Base-by-base conservation (phyloP, 2,797 vertebrate species). In the Anas georgica region DNA sequence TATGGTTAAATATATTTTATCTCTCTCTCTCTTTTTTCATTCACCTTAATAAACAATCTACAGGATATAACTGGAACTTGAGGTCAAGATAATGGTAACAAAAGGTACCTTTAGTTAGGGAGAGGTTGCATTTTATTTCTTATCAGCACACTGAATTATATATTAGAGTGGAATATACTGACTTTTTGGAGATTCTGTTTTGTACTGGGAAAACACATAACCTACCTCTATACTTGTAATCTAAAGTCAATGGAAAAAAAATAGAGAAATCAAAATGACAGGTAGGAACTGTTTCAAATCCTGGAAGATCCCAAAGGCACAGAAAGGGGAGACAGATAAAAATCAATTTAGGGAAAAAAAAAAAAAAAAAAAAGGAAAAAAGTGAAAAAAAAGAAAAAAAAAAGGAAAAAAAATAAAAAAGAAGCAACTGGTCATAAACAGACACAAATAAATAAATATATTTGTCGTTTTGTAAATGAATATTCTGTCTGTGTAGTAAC, bases 361-460 rank as follows among this genome's bases (percentile, higher is more conserved):
- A 83, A 0, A 1, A 43, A 33, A 28, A 22, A 1, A 17, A 14
- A 20, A n/a, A 16, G 14, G 22, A 5, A 8, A 35, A 31, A 28
- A 25, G 8, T 28, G 41, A 41, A 41, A 41, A 41, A 41, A 41
- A 41, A 15, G 39, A 12, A 39, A 39, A 39, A 39, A 17, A 4
- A 13, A 39, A 14, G 5, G 39, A 4, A 18, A 43, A 45, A 45
- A 45, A 18, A 45, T 9, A 16, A 22, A 29, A 5, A 10, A 33
- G 14, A 25, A 25, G 12, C 31, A 35, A 1, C 16, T 58, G 6
- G 12, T 60, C 8, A 43, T 48, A 52, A 62, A 63, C 2, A 68
- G 18, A 69, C 46, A 66, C 13, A 85, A 89, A 69, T 16, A 85
- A 89, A 69, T 16, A 84, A 89, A 69, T 22, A 79, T 63, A 62